Base-by-base conservation (phyloP, 2,888 invertebrate species). In the Caenorhabditis uteleia region DNA sequence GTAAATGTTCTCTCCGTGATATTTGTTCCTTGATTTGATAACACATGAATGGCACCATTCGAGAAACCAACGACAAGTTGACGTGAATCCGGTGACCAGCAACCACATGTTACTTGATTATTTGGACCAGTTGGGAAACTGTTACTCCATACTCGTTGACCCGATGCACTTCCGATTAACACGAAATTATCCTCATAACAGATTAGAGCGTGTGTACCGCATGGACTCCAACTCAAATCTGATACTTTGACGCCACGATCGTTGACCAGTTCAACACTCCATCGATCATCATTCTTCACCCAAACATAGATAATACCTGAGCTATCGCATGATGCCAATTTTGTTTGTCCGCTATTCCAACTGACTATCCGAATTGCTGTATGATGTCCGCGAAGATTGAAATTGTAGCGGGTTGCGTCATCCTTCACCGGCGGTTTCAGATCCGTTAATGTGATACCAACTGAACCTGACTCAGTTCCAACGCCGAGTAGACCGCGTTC, bases 111-210 rank as follows among this genome's bases (percentile, higher is more conserved):
- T 79, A 97, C 94, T 54, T 55, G 46, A 2, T 55, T 46, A 5
- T 12, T n/a, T 8, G 40, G 38, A 4, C 48, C 25, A 18, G 92
- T 91, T 53, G 82, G 82, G 83, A 94, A 93, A 73, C 95, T 87
- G 79, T 95, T 93, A 0, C 95, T 95, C 97, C 97, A 97, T 85
- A 95, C 95, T 8, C 97, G 46, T 42, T 78, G 78, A 6, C 82
- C 82, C n/a, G 58, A 70, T 4, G 80, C 73, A 14, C 77, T 77
- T n/a, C 1, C 97, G 36, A 98, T 97, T 76, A 98, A 86, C 8
- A 98, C 95, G 85, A 98, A 98, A 16, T 95, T 95, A 86, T 98
- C 97, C 89, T 92, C 85, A 85, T 97, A 98, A 84, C 95, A 95
- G 80, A 98, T 98, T 58, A 98, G 88, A 1, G 97, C 97, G 92